Conservation (phyloP, 2,797 vertebrate species). For the Potorous gilbertii region DNA sequence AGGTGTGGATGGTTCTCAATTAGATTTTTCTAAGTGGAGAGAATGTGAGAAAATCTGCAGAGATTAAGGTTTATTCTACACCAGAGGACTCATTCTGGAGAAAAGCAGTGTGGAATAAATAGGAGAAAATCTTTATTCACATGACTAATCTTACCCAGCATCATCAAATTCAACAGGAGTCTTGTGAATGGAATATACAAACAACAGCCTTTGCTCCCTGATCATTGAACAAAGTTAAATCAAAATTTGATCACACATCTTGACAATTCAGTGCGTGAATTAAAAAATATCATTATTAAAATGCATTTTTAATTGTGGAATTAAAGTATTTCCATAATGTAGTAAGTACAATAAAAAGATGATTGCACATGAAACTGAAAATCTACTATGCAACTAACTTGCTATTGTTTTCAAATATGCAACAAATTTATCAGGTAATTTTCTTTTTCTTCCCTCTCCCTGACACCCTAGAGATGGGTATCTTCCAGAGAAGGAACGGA, state of each 20-base stretch:
- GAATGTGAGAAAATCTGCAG: background rate
- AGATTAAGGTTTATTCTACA: background rate
- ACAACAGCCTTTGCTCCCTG: background rate
- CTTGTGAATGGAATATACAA: background rate
- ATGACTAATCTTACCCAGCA: background rate
- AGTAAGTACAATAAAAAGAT: background rate
- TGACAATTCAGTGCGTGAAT: background rate
- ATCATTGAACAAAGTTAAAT: background rate
- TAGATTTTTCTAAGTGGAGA: background rate
- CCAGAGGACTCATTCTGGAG: background rate
- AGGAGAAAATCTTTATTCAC: background rate
- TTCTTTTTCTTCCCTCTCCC: background rate
- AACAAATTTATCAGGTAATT: background rate
- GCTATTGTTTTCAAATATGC: background rate
- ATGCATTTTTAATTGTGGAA: background rate
- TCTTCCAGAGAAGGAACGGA: background rate
- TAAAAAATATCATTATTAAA: background rate
- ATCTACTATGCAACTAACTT: background rate
- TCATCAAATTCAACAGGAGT: background rate
- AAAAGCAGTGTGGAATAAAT: background rate
- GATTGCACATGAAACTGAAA: background rate
- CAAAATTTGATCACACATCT: background rate
- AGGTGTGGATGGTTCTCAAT: background rate
- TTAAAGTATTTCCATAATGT: background rate
- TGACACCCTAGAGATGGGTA: background rate